These are phyloP conservation scores for Lissonota sp. DNA, from an alignment of 2,888 invertebrate genomes.

Conservation along the genomic window DNA sequence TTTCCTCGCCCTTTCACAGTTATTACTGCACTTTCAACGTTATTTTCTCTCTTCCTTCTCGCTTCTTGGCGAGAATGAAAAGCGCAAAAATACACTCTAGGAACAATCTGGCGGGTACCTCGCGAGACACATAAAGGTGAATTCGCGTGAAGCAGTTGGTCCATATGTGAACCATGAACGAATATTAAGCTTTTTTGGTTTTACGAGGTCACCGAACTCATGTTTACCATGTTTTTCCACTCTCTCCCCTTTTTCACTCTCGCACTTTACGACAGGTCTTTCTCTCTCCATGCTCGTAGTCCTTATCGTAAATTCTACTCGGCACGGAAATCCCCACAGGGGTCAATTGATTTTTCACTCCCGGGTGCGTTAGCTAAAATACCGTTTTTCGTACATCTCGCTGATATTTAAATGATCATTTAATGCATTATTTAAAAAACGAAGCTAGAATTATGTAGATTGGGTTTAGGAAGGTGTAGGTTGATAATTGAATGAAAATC, in stretches of 20 bases:
- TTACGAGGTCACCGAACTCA: conserved; percentile 68
- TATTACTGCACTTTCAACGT: not conserved
- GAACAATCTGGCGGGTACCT: conserved; percentile 47
- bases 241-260: not conserved
- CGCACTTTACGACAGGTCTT: conserved; percentile 57
- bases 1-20: conserved; percentile 17
- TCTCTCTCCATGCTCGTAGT: conserved; percentile 53
- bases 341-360: conserved; percentile 74
- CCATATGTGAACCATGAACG: conserved; percentile 62
- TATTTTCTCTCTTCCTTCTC: conserved; percentile 2
- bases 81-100: conserved; percentile 13
- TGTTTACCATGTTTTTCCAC: conserved; percentile 27
- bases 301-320: conserved; percentile 73
- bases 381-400: too few species aligned
- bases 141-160: conserved; percentile 55
- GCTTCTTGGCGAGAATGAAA: conserved; percentile 15
- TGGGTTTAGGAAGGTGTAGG: too few species aligned
- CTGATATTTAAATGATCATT: too few species aligned
- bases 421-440: too few species aligned
- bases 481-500: too few species aligned
- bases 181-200: conserved; percentile 75
- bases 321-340: conserved; percentile 69
- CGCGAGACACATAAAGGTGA: conserved; percentile 49
- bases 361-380: conserved; percentile 14
- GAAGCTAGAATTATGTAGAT: too few species aligned